Percentiles rank a stretch among this genome's conserved stretches.
phyloP scores from a whole-genome alignment of 1,140 invertebrate genomes.

The Linepithema humile region DNA sequence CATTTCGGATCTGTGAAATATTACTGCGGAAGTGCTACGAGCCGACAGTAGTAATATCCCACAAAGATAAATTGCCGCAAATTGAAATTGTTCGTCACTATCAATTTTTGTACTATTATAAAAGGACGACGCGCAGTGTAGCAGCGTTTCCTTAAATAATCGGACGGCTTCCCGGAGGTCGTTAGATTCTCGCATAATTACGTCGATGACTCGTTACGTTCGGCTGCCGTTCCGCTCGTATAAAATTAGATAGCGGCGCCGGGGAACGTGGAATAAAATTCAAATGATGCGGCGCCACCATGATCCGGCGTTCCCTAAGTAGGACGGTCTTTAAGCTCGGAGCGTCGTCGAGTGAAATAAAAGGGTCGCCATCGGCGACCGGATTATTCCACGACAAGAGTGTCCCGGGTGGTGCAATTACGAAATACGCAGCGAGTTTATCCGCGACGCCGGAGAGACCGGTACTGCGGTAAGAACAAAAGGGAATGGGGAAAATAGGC shows the following conservation, averaged over 20 bases:
- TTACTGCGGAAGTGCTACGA: background rate
- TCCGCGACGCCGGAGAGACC: background rate
- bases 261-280: background rate
- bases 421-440: conserved; percentile 13
- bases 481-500: conserved; percentile 19
- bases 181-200: background rate
- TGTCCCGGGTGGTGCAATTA: conserved; percentile 20
- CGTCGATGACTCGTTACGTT: background rate
- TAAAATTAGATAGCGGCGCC: background rate
- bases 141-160: conserved; percentile 4
- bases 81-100: background rate
- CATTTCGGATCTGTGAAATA: background rate
- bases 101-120: background rate
- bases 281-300: background rate
- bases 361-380: background rate
- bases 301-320: conserved; percentile 5
- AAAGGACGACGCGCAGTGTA: background rate
- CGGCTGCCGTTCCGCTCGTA: too few relatives aligned
- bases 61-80: background rate
- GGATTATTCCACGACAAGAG: conserved; percentile 35
- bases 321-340: background rate
- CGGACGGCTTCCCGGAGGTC: background rate
- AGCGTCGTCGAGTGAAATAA: conserved; percentile 5
- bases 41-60: background rate
- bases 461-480: background rate